These are phyloP conservation scores for Sylvietta virens DNA, from an alignment of 2,113 vertebrate genomes.

Conservation along the genomic window DNA sequence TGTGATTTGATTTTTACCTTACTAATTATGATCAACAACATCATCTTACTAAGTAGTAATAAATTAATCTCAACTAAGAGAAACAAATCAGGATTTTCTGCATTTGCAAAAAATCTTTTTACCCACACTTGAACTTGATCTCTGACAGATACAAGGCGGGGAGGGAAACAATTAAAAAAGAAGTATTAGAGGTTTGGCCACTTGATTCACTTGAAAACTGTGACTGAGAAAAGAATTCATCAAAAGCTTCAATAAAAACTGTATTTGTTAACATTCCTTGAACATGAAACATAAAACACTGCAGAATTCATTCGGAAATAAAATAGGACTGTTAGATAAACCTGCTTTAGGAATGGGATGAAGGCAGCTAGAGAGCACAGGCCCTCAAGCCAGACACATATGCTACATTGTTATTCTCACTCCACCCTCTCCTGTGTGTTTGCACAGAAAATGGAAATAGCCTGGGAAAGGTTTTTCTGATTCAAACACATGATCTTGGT, in stretches of 20 bases:
- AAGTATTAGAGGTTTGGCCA: neutral
- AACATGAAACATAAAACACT: neutral
- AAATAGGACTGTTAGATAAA: neutral
- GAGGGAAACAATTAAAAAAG: neutral
- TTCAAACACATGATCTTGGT: neutral
- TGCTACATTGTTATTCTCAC: neutral
- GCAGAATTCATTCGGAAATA: conserved; percentile 1
- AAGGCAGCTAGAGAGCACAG: neutral
- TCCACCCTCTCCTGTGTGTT: neutral
- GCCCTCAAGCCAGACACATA: neutral
- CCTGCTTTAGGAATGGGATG: neutral
- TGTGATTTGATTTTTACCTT: neutral
- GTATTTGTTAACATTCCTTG: conserved; percentile 15
- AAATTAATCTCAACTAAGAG: neutral
- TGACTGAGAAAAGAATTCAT: neutral
- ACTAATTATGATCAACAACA: neutral
- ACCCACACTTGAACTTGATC: neutral
- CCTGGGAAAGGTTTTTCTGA: neutral
- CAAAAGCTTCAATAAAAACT: neutral
- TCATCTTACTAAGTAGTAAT: neutral
- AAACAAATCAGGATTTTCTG: neutral
- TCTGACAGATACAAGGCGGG: neutral
- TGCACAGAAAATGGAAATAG: neutral
- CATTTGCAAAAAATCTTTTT: neutral
- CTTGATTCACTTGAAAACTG: neutral